Percentiles rank a stretch among this genome's conserved stretches.
Evolutionary conservation across 2,888 invertebrate genomes (phyloP).

Genomic region (Drosophila formosana): DNA sequence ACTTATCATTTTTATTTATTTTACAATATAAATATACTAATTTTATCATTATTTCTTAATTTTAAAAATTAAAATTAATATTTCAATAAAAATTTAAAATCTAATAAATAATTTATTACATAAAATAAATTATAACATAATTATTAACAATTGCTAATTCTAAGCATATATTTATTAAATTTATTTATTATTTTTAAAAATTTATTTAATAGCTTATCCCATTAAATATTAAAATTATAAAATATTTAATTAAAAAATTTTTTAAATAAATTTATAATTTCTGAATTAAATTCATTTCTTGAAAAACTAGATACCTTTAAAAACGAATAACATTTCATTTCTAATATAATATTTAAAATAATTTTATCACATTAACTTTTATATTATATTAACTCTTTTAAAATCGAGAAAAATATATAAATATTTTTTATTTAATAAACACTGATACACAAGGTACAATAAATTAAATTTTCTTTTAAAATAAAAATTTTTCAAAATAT

Average conservation of each 20-base stretch:
- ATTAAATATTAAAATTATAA: conserved; percentile 86
- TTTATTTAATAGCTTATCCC: conserved; percentile 87
- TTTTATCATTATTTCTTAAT: conserved; percentile 87
- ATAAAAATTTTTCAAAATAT: conserved; percentile 86
- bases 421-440: conserved; percentile 87
- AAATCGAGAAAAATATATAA: conserved; percentile 87
- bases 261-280: conserved; percentile 74
- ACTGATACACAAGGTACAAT: conserved; percentile 91
- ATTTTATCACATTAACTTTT: conserved; percentile 87
- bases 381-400: conserved; percentile 88
- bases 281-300: conserved; percentile 87
- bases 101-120: conserved; percentile 85
- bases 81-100: conserved; percentile 85
- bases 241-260: conserved; percentile 82
- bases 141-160: conserved; percentile 87
- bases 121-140: conserved; percentile 86
- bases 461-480: conserved; percentile 87
- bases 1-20: conserved; percentile 81
- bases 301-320: conserved; percentile 89
- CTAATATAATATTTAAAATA: conserved; percentile 88
- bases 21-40: conserved; percentile 86
- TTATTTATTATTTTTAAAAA: conserved; percentile 85
- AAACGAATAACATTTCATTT: conserved; percentile 89
- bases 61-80: conserved; percentile 84
- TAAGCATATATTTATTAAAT: conserved; percentile 86